These are phyloP conservation scores for Chondrosia reniformis DNA, from an alignment of 37 sponge, comb jelly and placozoan genomes.

Conservation along the genomic window DNA sequence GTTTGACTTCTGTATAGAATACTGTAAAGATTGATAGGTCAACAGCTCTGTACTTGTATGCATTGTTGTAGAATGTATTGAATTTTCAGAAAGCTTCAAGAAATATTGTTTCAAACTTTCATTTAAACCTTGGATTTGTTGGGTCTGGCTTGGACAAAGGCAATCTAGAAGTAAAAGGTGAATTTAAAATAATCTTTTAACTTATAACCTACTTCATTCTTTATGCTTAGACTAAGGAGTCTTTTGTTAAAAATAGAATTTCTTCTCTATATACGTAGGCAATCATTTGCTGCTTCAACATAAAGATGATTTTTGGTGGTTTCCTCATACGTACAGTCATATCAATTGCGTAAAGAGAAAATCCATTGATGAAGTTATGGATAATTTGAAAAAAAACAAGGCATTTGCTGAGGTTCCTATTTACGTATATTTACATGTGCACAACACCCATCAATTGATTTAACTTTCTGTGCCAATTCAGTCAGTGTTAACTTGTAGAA, in stretches of 20 bases:
- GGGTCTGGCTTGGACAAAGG: conserved; percentile 47
- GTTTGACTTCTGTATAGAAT: neutral
- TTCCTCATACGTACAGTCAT: conserved; percentile 77
- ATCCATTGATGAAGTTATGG: neutral
- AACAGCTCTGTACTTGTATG: neutral
- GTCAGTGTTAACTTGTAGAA: no score
- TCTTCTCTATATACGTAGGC: conserved; percentile 11
- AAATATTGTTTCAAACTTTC: no score
- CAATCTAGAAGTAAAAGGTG: neutral
- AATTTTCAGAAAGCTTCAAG: conserved; percentile 17
- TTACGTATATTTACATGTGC: neutral
- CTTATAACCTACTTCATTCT: no score
- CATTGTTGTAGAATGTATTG: neutral
- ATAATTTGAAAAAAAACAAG: conserved; percentile 35
- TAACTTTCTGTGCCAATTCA: no score
- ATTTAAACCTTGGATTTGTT: conserved; percentile 76
- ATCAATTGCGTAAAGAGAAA: conserved; percentile 48
- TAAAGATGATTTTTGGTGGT: conserved; percentile 71
- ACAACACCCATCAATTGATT: no score
- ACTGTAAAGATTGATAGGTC: neutral
- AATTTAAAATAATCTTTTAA: no score
- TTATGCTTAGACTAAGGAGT: no score
- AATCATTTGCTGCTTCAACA: conserved; percentile 26
- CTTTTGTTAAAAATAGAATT: no score
- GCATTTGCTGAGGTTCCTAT: conserved; percentile 48